These are phyloP conservation scores for Ischnura elegans DNA, from an alignment of 2,888 invertebrate species.

Conservation along the genomic window DNA sequence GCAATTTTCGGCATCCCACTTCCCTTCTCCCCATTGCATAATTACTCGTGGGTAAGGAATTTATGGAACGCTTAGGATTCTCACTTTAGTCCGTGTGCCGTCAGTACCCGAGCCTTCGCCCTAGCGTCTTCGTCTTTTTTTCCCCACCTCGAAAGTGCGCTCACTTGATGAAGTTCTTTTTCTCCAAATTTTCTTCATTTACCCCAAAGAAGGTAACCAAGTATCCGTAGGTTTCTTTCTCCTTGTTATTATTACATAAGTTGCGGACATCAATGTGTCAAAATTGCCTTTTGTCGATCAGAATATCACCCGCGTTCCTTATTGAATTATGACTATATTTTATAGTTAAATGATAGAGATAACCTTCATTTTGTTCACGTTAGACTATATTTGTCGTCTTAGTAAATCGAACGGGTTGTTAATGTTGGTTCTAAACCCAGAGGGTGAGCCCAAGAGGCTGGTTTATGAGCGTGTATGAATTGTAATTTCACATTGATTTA, in stretches of 20 bases:
- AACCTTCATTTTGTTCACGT: no score
- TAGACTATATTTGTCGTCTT: no score
- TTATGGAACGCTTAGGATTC: slow-evolving; percentile 48
- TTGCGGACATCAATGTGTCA: not conserved
- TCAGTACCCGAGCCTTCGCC: not conserved
- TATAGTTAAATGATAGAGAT: no score
- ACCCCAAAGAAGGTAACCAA: not conserved
- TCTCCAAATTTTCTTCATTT: not conserved
- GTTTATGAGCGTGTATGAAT: no score
- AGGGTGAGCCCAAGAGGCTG: no score
- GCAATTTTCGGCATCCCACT: slow-evolving; percentile 18
- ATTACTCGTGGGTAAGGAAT: slow-evolving; percentile 52
- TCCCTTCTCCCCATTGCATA: slow-evolving; percentile 16
- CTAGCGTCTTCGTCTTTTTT: not conserved
- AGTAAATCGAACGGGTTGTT: no score
- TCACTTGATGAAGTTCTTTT: slow-evolving; percentile 27
- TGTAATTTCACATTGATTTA: no score
- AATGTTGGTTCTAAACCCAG: no score
- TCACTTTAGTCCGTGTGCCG: not conserved
- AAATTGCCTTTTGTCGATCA: not conserved
- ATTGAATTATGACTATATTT: no score
- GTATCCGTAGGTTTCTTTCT: not conserved
- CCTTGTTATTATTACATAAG: not conserved
- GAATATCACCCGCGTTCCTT: not conserved
- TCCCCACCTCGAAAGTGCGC: not conserved